phyloP scores from a whole-genome alignment of 30 jellyfish, hydroid and myxozoan genomes.

The Aurelia aurita region DNA sequence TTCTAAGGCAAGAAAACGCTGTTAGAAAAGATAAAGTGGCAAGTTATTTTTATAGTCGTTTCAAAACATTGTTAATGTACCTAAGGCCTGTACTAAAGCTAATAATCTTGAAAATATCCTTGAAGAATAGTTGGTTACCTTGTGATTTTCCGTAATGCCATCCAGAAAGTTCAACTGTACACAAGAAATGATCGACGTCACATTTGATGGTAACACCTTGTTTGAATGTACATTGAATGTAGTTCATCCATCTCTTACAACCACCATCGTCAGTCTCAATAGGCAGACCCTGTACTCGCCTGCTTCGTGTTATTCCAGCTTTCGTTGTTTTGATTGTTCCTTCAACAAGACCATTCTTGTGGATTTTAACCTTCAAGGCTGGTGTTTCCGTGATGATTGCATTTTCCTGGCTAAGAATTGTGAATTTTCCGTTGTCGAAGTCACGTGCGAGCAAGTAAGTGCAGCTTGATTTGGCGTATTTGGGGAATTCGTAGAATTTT shows the following conservation, averaged over 20 bases:
- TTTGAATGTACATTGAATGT: conserved; percentile 77
- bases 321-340: conserved; percentile 40
- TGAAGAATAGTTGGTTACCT: conserved; percentile 74
- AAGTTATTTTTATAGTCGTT: too few species aligned
- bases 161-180: conserved; percentile 83
- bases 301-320: conserved; percentile 44
- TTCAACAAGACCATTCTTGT: conserved; percentile 37
- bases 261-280: conserved; percentile 79
- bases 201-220: conserved; percentile 74
- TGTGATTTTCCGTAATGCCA: conserved; percentile 90
- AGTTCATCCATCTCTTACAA: conserved; percentile 64
- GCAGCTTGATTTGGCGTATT: conserved; percentile 66
- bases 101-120: too few species aligned
- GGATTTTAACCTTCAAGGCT: conserved; percentile 73
- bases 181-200: conserved; percentile 73
- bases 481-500: conserved; percentile 77
- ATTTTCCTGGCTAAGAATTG: conserved; percentile 81
- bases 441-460: conserved; percentile 92
- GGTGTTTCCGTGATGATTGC: conserved; percentile 83
- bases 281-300: conserved; percentile 73
- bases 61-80: too few species aligned
- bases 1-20: too few species aligned
- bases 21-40: too few species aligned
- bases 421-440: conserved; percentile 79
- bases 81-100: too few species aligned